These are phyloP conservation scores for Colletes latitarsis DNA, from an alignment of 1,140 invertebrate species.

Conservation along the genomic window DNA sequence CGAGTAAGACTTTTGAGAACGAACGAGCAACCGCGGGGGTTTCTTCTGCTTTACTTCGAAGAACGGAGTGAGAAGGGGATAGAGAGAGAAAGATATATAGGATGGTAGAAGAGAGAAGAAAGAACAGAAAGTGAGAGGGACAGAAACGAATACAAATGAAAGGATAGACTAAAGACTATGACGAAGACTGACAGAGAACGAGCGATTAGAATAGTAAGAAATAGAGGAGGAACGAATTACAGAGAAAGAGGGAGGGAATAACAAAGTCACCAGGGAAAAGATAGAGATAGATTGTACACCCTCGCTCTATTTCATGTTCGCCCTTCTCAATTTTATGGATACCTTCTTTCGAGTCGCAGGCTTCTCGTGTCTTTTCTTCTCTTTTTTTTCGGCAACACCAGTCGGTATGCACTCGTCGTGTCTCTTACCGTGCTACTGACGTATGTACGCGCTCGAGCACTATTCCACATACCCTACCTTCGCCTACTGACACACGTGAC, in stretches of 20 bases:
- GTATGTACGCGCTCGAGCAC: slow-evolving; percentile 15
- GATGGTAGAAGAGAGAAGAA: neutral
- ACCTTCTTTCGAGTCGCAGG: neutral
- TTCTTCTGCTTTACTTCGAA: slow-evolving; percentile 40
- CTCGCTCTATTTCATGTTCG: slow-evolving; percentile 1
- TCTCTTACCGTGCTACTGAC: slow-evolving; percentile 27
- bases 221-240: slow-evolving; percentile 6
- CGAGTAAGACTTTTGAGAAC: slow-evolving; percentile 54
- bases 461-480: slow-evolving; percentile 18
- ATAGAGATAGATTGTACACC: neutral
- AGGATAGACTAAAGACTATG: slow-evolving; percentile 25
- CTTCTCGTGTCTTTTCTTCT: neutral
- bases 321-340: slow-evolving; percentile 11
- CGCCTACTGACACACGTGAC: slow-evolving; percentile 50
- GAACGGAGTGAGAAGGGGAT: slow-evolving; percentile 27
- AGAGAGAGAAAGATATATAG: neutral
- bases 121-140: slow-evolving; percentile 26
- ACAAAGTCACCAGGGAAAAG: slow-evolving; percentile 8
- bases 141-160: slow-evolving; percentile 32
- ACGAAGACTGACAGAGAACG: slow-evolving; percentile 20
- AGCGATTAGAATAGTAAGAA: neutral
- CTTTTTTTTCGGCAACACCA: neutral
- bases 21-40: slow-evolving; percentile 45
- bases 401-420: neutral
- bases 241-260: slow-evolving; percentile 7